phyloP scores from a whole-genome alignment of 2,113 vertebrate species.

The Burhinus bistriatus region DNA sequence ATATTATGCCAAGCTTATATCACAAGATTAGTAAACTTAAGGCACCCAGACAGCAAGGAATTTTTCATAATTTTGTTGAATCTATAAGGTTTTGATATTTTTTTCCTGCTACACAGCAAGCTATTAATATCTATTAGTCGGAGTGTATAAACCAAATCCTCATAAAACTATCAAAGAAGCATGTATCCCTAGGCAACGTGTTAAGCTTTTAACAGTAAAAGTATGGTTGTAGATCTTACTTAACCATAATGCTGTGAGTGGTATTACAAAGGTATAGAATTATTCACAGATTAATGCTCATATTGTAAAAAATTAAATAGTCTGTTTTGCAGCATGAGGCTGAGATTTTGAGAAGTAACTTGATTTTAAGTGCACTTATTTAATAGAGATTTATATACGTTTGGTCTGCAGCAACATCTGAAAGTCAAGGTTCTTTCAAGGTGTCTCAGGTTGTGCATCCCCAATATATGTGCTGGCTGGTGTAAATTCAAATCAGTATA shows the following conservation, averaged over 20 bases:
- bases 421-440: not conserved
- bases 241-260: not conserved
- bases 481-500: not conserved
- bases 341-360: not conserved
- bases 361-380: not conserved
- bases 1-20: not conserved
- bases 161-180: slow-evolving; percentile 1
- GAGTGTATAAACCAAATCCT: not conserved
- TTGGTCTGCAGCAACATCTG: not conserved
- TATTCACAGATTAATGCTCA: not conserved
- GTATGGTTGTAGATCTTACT: not conserved
- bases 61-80: slow-evolving; percentile 16
- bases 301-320: not conserved
- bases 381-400: not conserved
- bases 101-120: not conserved
- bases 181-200: not conserved
- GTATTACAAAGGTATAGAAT: not conserved
- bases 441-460: not conserved
- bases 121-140: slow-evolving; percentile 19
- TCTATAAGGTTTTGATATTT: not conserved
- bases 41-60: not conserved
- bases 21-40: not conserved
- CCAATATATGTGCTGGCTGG: not conserved
- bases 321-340: not conserved
- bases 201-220: not conserved